Evolutionary conservation across 2,888 invertebrate genomes (phyloP), one percentile per base, ranked within the genome.

Genomic region (Xestobium rufovillosum): DNA sequence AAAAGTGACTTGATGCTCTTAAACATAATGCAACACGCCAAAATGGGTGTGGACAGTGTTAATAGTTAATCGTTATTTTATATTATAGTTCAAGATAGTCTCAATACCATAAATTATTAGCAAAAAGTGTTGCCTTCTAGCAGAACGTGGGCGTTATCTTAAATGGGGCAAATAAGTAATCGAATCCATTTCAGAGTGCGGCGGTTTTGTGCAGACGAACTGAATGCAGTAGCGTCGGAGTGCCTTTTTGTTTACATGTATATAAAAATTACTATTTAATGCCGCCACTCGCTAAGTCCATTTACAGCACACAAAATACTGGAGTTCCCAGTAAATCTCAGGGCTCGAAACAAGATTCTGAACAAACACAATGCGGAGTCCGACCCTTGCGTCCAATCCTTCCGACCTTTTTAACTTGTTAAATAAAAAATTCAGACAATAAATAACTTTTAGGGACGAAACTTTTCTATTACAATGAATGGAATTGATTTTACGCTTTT

Each of bases 311-410:
- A 47, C 44, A 47, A 47, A 46, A 39, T 42, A 41, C 36, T 26
- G 31, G 36, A 45, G 41, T 43, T 45, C 36, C 41, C 41, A 43
- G 36, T 45, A 47, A 47, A 45, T 45, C 47, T 43, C 38, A 41
- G 34, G 38, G 37, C 39, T 41, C 40, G 41, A 36, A 42, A 32
- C 43, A 45, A 45, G 40, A 44, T 38, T 43, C 41, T 38, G 36
- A 43, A 43, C 43, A 43, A 43, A 43, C 41, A 43, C 41, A 41
- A 41, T 43, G 33, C 41, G 32, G 28, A 31, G 17, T 35, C 25
- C 41, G 41, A 41, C 43, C 43, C 43, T 41, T 43, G 35, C 31
- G 43, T 27, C 36, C 41, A 35, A 36, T 43, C 38, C 41, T 43
- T 41, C 43, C 41, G 41, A 43, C 43, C 41, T 43, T 43, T 43